phyloP scores from a whole-genome alignment of 2,113 vertebrate genomes.

The Bos indicus region DNA sequence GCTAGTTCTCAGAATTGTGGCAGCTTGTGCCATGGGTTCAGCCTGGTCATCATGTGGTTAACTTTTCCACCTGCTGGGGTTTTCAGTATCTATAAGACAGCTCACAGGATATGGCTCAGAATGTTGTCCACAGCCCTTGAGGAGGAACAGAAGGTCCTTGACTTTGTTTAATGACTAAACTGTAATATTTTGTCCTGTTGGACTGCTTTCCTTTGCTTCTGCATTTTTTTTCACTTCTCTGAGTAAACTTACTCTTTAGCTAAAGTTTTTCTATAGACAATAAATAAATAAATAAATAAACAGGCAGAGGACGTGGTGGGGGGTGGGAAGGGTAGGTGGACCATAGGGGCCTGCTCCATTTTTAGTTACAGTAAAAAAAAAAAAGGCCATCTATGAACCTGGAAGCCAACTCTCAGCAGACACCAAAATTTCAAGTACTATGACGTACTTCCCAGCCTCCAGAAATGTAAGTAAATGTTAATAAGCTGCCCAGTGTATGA shows the following conservation, averaged over 20 bases:
- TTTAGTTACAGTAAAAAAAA: background rate
- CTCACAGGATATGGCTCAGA: background rate
- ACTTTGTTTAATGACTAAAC: background rate
- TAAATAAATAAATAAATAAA: background rate
- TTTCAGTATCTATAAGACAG: background rate
- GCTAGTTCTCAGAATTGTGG: background rate
- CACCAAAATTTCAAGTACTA: background rate
- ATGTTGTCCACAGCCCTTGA: background rate
- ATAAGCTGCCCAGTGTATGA: background rate
- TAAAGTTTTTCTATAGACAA: background rate
- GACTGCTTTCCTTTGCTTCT: background rate
- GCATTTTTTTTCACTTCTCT: background rate
- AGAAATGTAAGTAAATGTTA: background rate
- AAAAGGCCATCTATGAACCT: background rate
- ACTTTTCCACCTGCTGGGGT: background rate
- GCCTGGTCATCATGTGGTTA: background rate
- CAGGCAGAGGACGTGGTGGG: background rate
- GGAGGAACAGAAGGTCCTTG: background rate
- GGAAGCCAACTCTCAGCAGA: background rate
- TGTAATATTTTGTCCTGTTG: background rate
- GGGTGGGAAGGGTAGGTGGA: background rate
- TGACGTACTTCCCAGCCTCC: background rate
- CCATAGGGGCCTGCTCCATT: background rate
- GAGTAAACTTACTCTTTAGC: background rate
- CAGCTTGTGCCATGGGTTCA: background rate